Evolutionary conservation across 2,113 vertebrate species (phyloP), one percentile per base, ranked within the genome.

Genomic region (Camelus bactrianus): DNA sequence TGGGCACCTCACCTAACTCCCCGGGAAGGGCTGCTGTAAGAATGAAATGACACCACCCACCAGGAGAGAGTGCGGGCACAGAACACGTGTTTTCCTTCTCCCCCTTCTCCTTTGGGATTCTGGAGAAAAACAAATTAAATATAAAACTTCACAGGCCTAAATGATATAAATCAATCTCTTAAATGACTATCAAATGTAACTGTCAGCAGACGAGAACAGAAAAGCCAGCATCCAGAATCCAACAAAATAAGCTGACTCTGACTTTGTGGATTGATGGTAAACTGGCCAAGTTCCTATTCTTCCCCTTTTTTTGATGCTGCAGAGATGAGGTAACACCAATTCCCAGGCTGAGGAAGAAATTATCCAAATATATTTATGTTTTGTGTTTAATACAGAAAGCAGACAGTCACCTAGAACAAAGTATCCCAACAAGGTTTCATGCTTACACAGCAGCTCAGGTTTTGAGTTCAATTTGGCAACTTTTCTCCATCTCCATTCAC

Each of bases 201-300:
- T 97, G 65, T 96, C 88, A 95, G 81, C 83, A 97, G 87, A 95
- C 80, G n/a, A 88, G 90, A 95, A 85, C 69, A 88, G 84, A 77
- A 95, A 97, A 90, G 72, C 48, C 91, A 85, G 58, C 70, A 77
- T n/a, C 77, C 54, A 89, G 54, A 96, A 85, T 84, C 65, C 76
- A 96, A 56, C 64, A 81, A 69, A 95, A 84, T 69, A 82, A 88
- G 93, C 76, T 81, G 88, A 94, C 56, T 87, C 81, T 94, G 52
- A 72, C 56, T 73, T 72, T 52, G 83, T 58, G 64, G 93, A 90
- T 28, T 52, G 84, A 92, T 67, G 70, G 88, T 81, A 93, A 83
- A 84, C 72, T 90, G 83, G 80, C 70, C 3, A 0, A 26, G 58
- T 70, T 95, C 70, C 84, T 93, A 12, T 15, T 86, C 50, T 48